These are phyloP conservation scores for Argya squamiceps DNA, from an alignment of 2,797 vertebrate genomes.

Conservation along the genomic window DNA sequence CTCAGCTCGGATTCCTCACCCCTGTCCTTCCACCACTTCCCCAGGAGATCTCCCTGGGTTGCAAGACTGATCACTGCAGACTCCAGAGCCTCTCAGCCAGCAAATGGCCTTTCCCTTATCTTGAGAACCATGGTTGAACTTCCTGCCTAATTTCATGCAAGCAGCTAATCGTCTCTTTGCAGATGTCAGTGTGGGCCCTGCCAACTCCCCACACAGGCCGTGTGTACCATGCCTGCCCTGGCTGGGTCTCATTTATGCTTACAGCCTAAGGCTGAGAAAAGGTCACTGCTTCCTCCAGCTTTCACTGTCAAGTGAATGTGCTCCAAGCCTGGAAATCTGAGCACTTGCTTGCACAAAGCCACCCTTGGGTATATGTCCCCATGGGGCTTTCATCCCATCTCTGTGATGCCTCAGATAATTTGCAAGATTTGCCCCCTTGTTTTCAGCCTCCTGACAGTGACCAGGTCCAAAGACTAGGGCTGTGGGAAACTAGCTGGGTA, in stretches of 20 bases:
- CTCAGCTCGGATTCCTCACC: fast-evolving
- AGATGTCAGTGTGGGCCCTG: neutral
- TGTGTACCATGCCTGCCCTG: fast-evolving
- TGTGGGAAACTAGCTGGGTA: neutral
- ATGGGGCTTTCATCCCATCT: neutral
- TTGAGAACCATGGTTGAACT: neutral
- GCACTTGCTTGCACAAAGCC: neutral
- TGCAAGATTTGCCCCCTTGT: neutral
- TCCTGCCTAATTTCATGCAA: neutral
- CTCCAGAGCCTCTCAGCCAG: neutral
- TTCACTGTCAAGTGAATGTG: neutral
- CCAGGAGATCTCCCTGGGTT: neutral
- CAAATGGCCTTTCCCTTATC: neutral
- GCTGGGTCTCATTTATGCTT: neutral
- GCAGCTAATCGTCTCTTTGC: neutral
- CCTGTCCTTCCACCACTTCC: neutral
- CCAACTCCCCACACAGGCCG: neutral
- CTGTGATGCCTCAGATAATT: neutral
- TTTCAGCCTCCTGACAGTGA: neutral
- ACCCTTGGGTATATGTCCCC: neutral
- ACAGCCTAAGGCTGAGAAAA: neutral
- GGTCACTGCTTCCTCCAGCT: neutral
- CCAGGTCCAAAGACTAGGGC: neutral
- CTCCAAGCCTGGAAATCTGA: neutral
- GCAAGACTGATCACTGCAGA: neutral